A percentile compares a stretch with the other conserved stretches of the same genome.
phyloP scores from a whole-genome alignment of 2,888 invertebrate genomes.

The Leptura quadrifasciata region DNA sequence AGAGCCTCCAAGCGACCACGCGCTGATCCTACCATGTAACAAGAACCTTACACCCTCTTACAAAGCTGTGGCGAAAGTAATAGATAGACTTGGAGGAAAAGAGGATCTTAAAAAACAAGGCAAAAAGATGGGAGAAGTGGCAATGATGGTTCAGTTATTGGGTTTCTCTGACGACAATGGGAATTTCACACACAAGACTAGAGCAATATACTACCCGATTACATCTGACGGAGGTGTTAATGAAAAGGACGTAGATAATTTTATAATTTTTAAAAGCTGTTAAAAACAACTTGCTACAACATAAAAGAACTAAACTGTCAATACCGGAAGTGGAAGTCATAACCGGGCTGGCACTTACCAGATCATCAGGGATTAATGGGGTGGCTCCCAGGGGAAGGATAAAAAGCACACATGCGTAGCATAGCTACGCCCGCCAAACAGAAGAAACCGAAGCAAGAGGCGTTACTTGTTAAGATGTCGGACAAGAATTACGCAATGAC shows the following conservation, averaged over 20 bases:
- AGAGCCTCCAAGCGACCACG: conserved; percentile 34
- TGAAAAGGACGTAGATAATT: conserved; percentile 23
- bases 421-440: not conserved
- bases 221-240: not conserved
- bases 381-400: not conserved
- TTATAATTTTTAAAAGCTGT: conserved; percentile 23
- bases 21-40: conserved; percentile 42
- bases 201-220: conserved; percentile 42
- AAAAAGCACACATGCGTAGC: not conserved
- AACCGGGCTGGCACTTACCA: conserved; percentile 16
- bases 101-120: conserved; percentile 41
- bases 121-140: conserved; percentile 42
- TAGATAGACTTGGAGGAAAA: conserved; percentile 42
- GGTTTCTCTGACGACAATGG: conserved; percentile 51
- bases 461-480: conserved; percentile 7
- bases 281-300: conserved; percentile 10
- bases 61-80: conserved; percentile 31
- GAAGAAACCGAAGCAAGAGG: not conserved
- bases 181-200: conserved; percentile 41
- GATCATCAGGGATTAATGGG: not conserved
- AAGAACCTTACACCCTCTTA: conserved; percentile 14
- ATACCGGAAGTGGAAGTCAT: conserved; percentile 40
- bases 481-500: too few relatives aligned
- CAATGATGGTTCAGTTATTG: conserved; percentile 49
- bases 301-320: conserved; percentile 31